A percentile compares a stretch with the other conserved stretches of the same genome.
Conservation (phyloP, 2,888 invertebrate genomes). For the Ichneumon xanthorius region DNA sequence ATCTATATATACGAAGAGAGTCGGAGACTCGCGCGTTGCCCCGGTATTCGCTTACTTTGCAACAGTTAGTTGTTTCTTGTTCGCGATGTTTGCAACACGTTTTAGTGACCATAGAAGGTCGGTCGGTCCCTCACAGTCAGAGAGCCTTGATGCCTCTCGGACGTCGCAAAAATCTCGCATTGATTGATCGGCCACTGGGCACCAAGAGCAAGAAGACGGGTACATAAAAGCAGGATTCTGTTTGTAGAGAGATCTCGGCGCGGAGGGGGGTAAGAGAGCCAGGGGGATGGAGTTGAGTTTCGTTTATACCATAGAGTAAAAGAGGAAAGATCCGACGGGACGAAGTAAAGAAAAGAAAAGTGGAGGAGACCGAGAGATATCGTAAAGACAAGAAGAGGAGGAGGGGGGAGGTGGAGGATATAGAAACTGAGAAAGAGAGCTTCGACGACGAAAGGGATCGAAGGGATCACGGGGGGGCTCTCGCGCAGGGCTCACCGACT, state of each 20-base stretch:
- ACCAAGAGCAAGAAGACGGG: constrained; percentile 71
- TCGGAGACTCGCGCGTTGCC: constrained; percentile 25
- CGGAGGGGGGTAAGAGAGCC: constrained; percentile 63
- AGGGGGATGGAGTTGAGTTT: constrained; percentile 49
- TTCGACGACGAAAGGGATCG: constrained; percentile 67
- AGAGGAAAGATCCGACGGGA: constrained; percentile 4
- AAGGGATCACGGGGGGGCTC: constrained; percentile 69
- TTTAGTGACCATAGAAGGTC: constrained; percentile 81
- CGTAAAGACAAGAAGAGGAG: constrained; percentile 58
- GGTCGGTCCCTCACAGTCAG: constrained; percentile 75
- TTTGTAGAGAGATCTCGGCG: constrained; percentile 29
- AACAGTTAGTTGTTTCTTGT: constrained; percentile 81
- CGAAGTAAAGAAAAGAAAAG: constrained; percentile 55
- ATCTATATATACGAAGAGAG: constrained; percentile 8
- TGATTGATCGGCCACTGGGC: constrained; percentile 80
- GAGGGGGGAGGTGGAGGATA: constrained; percentile 58
- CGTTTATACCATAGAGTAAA: constrained; percentile 44
- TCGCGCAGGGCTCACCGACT: constrained; percentile 69
- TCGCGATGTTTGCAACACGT: constrained; percentile 81
- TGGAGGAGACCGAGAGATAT: constrained; percentile 55
- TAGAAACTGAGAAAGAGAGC: constrained; percentile 58
- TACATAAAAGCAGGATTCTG: constrained; percentile 34
- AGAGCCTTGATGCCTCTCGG: constrained; percentile 51
- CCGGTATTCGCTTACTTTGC: constrained; percentile 76
- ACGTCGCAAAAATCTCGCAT: constrained; percentile 80